These are phyloP conservation scores for Zoanthus gigantus DNA, from an alignment of 92 coral and sea anemone genomes.

Conservation along the genomic window DNA sequence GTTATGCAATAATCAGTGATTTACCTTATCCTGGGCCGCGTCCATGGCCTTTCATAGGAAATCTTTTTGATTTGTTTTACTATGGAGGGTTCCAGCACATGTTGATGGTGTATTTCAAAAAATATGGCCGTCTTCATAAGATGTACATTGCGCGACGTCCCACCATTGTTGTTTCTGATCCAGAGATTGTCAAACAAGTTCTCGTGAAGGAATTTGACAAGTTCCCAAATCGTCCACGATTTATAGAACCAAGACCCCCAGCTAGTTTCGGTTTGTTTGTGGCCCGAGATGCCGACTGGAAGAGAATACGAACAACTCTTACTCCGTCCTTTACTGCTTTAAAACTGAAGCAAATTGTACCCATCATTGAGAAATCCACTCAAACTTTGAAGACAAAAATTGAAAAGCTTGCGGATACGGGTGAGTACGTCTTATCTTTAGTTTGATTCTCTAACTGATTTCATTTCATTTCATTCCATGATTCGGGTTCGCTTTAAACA, in stretches of 20 bases:
- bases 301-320: slow-evolving; percentile 71
- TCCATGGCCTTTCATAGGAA: slow-evolving; percentile 83
- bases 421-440: slow-evolving; percentile 36
- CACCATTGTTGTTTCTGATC: slow-evolving; percentile 65
- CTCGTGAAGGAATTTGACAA: slow-evolving; percentile 79
- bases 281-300: slow-evolving; percentile 72
- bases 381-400: slow-evolving; percentile 52
- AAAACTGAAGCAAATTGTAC: slow-evolving; percentile 78
- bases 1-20: slow-evolving; percentile 59
- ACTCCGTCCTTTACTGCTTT: slow-evolving; percentile 79
- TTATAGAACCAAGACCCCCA: slow-evolving; percentile 71
- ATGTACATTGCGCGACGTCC: slow-evolving; percentile 70
- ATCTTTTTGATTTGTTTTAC: slow-evolving; percentile 66
- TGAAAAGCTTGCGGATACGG: slow-evolving; percentile 57
- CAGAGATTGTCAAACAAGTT: slow-evolving; percentile 78
- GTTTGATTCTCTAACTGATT: too few relatives aligned
- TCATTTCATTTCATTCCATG: too few relatives aligned
- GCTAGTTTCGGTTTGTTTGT: slow-evolving; percentile 43
- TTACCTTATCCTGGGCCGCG: slow-evolving; percentile 68
- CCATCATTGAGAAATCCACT: slow-evolving; percentile 65
- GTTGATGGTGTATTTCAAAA: slow-evolving; percentile 70
- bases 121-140: slow-evolving; percentile 79
- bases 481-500: too few relatives aligned
- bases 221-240: slow-evolving; percentile 75
- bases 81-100: slow-evolving; percentile 81